Percentiles rank a stretch among this genome's conserved stretches.
Evolutionary conservation across 1,140 invertebrate species (phyloP).

Genomic region (Eurosta solidaginis): DNA sequence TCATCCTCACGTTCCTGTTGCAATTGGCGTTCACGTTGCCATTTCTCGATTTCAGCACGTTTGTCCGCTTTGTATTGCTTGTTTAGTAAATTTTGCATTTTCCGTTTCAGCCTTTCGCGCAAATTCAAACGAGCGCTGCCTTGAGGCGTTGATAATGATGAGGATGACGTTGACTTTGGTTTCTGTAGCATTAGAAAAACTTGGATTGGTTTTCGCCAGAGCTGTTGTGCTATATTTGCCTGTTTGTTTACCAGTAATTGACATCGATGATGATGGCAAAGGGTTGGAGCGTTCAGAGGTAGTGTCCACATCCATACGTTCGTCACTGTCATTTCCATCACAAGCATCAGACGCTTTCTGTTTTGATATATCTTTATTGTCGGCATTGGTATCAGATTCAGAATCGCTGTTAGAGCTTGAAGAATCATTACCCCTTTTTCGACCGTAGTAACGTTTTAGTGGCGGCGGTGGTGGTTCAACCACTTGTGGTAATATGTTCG

Average conservation of each 20-base stretch:
- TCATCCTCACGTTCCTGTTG: slow-evolving; percentile 87
- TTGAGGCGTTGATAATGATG: not conserved
- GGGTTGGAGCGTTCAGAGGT: slow-evolving; percentile 53
- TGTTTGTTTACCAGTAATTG: slow-evolving; percentile 58
- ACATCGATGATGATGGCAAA: slow-evolving; percentile 43
- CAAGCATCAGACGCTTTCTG: slow-evolving; percentile 35
- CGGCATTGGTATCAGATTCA: slow-evolving; percentile 43
- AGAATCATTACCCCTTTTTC: slow-evolving; percentile 64
- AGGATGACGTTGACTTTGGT: slow-evolving; percentile 76
- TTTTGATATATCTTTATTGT: slow-evolving; percentile 56
- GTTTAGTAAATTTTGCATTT: slow-evolving; percentile 86
- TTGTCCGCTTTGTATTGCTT: slow-evolving; percentile 94
- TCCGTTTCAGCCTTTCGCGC: slow-evolving; percentile 80
- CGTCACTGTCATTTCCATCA: slow-evolving; percentile 48
- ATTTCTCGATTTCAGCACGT: slow-evolving; percentile 83
- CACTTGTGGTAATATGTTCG: not conserved
- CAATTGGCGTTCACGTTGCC: slow-evolving; percentile 84
- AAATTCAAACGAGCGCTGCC: slow-evolving; percentile 49
- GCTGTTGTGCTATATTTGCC: slow-evolving; percentile 54
- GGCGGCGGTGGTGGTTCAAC: slow-evolving; percentile 51
- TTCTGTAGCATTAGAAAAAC: slow-evolving; percentile 62
- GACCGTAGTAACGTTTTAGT: slow-evolving; percentile 68
- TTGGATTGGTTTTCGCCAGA: slow-evolving; percentile 30
- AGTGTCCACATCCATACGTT: slow-evolving; percentile 51
- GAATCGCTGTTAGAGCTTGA: slow-evolving; percentile 45